Evolutionary conservation across 2,888 invertebrate species (phyloP).

Genomic region (Pristionchus arcanus): DNA sequence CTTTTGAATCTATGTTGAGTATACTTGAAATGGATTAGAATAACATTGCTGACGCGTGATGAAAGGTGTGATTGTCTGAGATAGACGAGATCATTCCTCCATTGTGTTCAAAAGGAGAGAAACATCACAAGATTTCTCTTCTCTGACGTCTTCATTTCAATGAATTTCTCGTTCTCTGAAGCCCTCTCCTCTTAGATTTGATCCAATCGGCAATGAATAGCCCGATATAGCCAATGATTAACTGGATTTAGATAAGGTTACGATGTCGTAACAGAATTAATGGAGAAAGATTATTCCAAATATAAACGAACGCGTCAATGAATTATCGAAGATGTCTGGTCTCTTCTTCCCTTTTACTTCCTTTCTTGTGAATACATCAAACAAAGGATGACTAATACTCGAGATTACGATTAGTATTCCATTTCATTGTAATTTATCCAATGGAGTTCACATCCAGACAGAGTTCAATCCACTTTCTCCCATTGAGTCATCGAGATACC

Average conservation of each 20-base stretch:
- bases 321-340: not conserved
- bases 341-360: conserved; percentile 9
- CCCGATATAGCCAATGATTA: conserved; percentile 5
- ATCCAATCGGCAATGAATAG: not conserved
- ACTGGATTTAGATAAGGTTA: conserved; percentile 30
- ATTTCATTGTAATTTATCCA: not conserved
- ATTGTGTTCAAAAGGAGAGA: not conserved
- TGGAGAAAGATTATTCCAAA: not conserved
- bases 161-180: conserved; percentile 17
- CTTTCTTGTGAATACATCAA: not conserved
- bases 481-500: conserved; percentile 10
- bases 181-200: not conserved
- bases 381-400: not conserved
- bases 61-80: not conserved
- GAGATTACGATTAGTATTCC: not conserved
- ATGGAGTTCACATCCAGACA: not conserved
- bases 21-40: not conserved
- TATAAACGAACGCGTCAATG: not conserved
- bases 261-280: not conserved
- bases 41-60: not conserved
- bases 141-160: not conserved
- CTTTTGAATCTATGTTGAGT: not conserved
- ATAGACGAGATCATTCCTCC: not conserved
- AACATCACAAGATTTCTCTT: not conserved
- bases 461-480: conserved; percentile 3